These are phyloP conservation scores for Graptemys geographica DNA, from an alignment of 2,797 vertebrate genomes.

Conservation along the genomic window DNA sequence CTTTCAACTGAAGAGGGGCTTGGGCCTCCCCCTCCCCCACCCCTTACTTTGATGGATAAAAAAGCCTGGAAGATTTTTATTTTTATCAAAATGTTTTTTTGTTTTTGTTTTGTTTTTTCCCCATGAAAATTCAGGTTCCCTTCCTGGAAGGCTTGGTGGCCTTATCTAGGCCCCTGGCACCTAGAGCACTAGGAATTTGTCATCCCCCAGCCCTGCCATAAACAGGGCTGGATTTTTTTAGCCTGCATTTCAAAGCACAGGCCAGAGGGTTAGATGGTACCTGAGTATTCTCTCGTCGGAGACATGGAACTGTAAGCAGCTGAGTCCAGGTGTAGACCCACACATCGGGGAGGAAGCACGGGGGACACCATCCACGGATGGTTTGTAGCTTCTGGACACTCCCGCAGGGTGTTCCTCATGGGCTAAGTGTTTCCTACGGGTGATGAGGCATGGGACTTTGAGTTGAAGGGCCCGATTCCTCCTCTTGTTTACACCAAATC, in stretches of 20 bases:
- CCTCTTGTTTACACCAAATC: background rate
- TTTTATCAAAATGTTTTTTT: no score
- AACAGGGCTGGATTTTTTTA: background rate
- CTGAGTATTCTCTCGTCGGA: background rate
- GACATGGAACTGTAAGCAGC: background rate
- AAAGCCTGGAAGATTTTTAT: no score
- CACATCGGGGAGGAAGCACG: background rate
- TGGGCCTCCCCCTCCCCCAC: no score
- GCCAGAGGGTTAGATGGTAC: background rate
- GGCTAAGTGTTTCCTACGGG: background rate
- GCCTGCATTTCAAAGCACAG: background rate
- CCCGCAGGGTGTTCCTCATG: background rate
- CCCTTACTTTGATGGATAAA: no score
- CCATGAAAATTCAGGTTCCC: no score
- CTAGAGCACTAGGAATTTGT: background rate
- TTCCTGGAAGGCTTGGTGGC: background rate
- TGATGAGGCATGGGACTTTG: no score
- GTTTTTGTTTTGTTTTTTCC: no score
- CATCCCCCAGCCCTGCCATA: background rate
- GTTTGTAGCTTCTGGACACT: background rate
- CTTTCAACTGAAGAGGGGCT: no score
- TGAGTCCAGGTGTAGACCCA: background rate
- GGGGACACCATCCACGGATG: background rate
- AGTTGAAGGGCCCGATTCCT: background rate
- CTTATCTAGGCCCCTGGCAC: background rate